Conservation (phyloP, 2,113 vertebrate species). For the Chloroceryle aenea region DNA sequence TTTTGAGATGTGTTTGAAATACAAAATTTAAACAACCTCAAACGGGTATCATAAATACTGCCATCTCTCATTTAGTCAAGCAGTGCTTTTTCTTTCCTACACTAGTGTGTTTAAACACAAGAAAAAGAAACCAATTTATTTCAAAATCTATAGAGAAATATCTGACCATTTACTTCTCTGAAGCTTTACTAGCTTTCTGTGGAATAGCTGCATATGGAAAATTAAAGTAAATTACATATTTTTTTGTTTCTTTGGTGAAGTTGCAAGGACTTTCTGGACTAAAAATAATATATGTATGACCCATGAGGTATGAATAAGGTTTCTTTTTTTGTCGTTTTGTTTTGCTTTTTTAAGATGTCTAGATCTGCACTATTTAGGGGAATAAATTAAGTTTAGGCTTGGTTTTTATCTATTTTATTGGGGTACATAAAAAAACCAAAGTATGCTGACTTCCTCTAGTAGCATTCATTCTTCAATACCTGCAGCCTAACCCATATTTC, state of each 20-base stretch:
- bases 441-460: neutral
- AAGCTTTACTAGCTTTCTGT: neutral
- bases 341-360: neutral
- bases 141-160: neutral
- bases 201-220: neutral
- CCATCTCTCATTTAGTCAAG: neutral
- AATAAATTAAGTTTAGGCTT: neutral
- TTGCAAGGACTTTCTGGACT: neutral
- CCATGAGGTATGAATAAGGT: neutral
- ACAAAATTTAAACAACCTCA: neutral
- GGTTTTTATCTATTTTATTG: neutral
- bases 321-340: neutral
- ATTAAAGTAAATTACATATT: neutral
- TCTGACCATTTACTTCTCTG: neutral
- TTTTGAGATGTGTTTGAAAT: neutral
- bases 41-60: neutral
- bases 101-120: neutral
- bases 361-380: neutral
- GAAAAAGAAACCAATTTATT: neutral
- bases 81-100: neutral
- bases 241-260: neutral
- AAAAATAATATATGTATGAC: neutral
- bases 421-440: neutral
- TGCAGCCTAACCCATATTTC: conserved; percentile 24
- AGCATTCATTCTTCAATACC: neutral